A percentile compares a stretch with the other conserved stretches of the same genome.
Conservation (phyloP, 2,888 invertebrate genomes). For the Hypsopygia costalis region DNA sequence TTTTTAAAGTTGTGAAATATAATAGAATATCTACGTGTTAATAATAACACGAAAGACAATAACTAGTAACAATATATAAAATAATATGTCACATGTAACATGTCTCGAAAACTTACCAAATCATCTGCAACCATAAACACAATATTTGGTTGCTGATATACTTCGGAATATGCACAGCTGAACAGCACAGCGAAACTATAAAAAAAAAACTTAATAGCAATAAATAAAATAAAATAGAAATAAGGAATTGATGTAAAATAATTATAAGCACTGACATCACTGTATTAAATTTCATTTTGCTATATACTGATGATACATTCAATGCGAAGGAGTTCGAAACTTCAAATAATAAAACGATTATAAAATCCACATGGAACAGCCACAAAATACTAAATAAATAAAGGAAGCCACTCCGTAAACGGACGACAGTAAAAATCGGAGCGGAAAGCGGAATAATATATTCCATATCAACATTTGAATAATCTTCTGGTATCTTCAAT, state of each 20-base stretch:
- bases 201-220: too few species aligned
- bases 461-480: background rate
- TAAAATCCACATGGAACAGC: background rate
- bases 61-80: too few species aligned
- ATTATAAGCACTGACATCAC: background rate
- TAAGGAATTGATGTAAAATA: background rate
- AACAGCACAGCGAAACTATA: conserved; percentile 23
- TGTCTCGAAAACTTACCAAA: conserved; percentile 87
- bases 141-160: conserved; percentile 79
- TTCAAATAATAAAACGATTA: background rate
- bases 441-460: background rate
- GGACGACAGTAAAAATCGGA: background rate
- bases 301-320: background rate
- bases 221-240: too few species aligned
- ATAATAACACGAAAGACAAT: too few species aligned
- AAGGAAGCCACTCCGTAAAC: background rate
- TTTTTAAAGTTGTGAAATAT: too few species aligned
- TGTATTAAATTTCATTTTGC: background rate
- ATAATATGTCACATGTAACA: too few species aligned
- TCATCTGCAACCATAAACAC: conserved; percentile 90
- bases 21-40: too few species aligned
- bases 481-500: background rate
- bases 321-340: background rate
- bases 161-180: conserved; percentile 17
- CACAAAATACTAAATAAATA: background rate